A percentile compares a stretch with the other conserved stretches of the same genome.
These are phyloP conservation scores for Hydrochoerus hydrochaeris DNA, from an alignment of 2,113 vertebrate species.

Conservation along the genomic window DNA sequence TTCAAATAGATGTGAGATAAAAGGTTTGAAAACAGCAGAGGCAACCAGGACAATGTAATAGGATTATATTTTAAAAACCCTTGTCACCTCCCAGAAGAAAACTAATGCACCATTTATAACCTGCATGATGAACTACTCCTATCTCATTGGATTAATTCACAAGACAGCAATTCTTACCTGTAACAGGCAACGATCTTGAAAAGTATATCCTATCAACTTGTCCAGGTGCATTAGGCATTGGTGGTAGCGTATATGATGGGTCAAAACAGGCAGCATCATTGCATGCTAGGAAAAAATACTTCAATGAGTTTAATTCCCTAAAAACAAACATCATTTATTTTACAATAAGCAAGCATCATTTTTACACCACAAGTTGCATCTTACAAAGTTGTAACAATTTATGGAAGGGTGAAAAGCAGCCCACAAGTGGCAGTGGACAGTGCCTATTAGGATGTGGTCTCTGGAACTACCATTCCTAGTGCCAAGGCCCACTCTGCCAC, in stretches of 20 bases:
- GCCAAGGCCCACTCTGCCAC: not conserved
- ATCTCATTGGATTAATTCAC: not conserved
- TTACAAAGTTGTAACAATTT: not conserved
- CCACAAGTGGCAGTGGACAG: not conserved
- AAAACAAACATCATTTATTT: not conserved
- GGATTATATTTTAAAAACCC: not conserved
- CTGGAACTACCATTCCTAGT: not conserved
- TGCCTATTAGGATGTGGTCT: not conserved
- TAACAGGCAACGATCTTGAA: slow-evolving; percentile 96
- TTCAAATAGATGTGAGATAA: slow-evolving; percentile 18
- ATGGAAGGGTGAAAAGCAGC: not conserved
- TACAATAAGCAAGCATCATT: slow-evolving; percentile 38
- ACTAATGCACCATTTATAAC: not conserved
- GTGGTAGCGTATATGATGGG: slow-evolving; percentile 99
- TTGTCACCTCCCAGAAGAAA: slow-evolving; percentile 24
- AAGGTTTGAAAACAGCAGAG: not conserved
- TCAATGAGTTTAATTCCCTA: slow-evolving; percentile 10
- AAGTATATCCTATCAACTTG: slow-evolving; percentile 95
- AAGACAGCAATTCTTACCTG: slow-evolving; percentile 89
- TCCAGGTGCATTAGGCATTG: slow-evolving; percentile 99
- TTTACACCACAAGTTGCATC: not conserved
- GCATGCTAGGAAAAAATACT: slow-evolving; percentile 90
- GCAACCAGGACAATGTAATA: not conserved
- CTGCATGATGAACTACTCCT: not conserved
- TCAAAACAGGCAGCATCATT: slow-evolving; percentile 99